Percentiles rank a stretch among this genome's conserved stretches.
These are phyloP conservation scores for Ischnura elegans DNA, from an alignment of 2,888 invertebrate genomes.

Conservation along the genomic window DNA sequence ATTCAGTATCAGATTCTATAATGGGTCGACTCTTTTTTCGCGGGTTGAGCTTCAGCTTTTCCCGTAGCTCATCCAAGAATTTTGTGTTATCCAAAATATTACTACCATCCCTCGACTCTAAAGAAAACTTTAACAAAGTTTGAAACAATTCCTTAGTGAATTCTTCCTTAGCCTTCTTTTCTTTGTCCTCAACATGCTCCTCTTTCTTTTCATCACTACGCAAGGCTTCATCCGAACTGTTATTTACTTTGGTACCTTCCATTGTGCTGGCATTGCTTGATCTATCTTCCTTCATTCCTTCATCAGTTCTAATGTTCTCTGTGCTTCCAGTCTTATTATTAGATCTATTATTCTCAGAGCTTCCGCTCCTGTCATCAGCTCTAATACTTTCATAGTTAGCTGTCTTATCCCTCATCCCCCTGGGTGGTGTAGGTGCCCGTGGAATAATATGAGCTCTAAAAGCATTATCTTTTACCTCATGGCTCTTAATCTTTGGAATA, in stretches of 20 bases:
- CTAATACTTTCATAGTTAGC: slow-evolving; percentile 21
- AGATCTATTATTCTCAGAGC: neutral
- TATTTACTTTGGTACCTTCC: slow-evolving; percentile 78
- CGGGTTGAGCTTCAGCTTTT: slow-evolving; percentile 78
- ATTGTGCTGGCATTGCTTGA: slow-evolving; percentile 76
- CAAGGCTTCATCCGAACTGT: slow-evolving; percentile 76
- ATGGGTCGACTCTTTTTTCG: slow-evolving; percentile 82
- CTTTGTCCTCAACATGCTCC: slow-evolving; percentile 71
- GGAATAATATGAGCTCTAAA: slow-evolving; percentile 71
- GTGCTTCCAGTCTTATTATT: too few relatives aligned
- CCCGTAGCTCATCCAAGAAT: slow-evolving; percentile 78
- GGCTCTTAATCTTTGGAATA: slow-evolving; percentile 80
- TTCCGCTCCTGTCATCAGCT: slow-evolving; percentile 67
- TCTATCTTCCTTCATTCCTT: slow-evolving; percentile 69
- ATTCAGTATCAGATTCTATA: slow-evolving; percentile 80
- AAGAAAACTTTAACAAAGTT: slow-evolving; percentile 74
- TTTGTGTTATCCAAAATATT: slow-evolving; percentile 77
- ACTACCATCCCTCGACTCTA: slow-evolving; percentile 74
- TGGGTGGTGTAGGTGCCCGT: slow-evolving; percentile 24
- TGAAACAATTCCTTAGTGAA: slow-evolving; percentile 75
- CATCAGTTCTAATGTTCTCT: neutral
- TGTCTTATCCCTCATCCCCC: slow-evolving; percentile 71
- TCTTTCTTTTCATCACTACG: neutral
- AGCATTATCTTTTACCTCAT: slow-evolving; percentile 73
- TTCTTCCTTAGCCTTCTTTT: slow-evolving; percentile 72